These are phyloP conservation scores for Eulemur albifrons DNA, from an alignment of 2,797 vertebrate species.

Conservation along the genomic window DNA sequence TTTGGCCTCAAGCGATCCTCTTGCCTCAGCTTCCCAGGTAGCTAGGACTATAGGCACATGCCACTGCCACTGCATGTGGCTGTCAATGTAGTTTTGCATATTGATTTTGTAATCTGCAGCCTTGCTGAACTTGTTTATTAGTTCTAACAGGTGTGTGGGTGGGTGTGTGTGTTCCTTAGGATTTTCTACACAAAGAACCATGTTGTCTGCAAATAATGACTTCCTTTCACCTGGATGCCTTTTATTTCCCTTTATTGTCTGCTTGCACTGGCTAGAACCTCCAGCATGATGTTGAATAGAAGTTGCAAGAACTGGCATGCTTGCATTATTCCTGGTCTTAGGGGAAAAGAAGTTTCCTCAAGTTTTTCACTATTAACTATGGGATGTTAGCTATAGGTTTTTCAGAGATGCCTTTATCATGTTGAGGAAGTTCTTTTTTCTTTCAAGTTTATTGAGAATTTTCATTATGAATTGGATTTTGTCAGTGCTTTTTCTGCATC, in stretches of 20 bases:
- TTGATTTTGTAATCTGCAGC: not conserved
- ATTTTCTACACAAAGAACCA: not conserved
- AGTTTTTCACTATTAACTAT: not conserved
- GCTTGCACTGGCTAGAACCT: not conserved
- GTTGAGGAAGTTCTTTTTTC: not conserved
- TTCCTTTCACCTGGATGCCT: not conserved
- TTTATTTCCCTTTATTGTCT: not conserved
- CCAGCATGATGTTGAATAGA: not conserved
- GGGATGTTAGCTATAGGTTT: not conserved
- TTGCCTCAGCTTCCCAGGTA: not conserved
- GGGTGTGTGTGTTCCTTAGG: not conserved
- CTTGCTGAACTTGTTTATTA: not conserved
- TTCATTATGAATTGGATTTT: conserved; percentile 13
- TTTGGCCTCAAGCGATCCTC: not conserved
- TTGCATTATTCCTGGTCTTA: not conserved
- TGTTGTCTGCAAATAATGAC: not conserved
- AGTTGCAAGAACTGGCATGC: not conserved
- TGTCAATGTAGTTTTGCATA: not conserved
- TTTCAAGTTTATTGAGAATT: conserved; percentile 34
- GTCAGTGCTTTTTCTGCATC: not conserved
- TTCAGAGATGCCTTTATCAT: not conserved
- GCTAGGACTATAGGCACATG: not conserved
- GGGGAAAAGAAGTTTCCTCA: not conserved
- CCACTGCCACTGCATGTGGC: not conserved
- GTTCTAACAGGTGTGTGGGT: not conserved